These are phyloP conservation scores for Reticulitermes lucifugus DNA, from an alignment of 2,888 invertebrate genomes.

Conservation along the genomic window DNA sequence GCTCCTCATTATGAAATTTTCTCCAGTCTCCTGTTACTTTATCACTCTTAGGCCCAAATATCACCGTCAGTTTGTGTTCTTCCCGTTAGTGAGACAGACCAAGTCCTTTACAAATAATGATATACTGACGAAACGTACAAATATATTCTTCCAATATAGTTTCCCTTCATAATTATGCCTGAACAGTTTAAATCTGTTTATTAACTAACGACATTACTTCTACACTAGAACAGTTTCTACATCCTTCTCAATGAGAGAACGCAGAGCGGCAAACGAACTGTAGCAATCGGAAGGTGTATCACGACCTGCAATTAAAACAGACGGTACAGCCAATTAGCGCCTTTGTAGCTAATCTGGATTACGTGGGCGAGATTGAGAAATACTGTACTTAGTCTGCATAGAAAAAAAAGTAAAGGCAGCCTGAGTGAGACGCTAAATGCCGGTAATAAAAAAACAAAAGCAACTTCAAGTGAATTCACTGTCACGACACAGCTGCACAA, in stretches of 20 bases:
- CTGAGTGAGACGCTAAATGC: not conserved
- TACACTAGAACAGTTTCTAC: no score
- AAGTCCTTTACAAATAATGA: no score
- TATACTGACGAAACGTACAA: no score
- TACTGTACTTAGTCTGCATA: not conserved
- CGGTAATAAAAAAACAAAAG: not conserved
- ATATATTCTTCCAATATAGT: no score
- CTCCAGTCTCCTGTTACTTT: no score
- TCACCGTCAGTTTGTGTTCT: no score
- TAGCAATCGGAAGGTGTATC: conserved; percentile 2
- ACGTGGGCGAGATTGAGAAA: conserved; percentile 15
- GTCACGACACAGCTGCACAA: not conserved
- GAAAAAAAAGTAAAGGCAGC: not conserved
- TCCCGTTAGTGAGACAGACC: no score
- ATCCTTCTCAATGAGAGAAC: no score
- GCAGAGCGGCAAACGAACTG: not conserved
- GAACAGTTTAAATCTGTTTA: not conserved
- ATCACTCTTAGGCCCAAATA: no score
- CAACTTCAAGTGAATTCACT: not conserved
- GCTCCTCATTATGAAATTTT: no score
- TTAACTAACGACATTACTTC: not conserved
- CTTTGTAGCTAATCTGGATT: conserved; percentile 28
- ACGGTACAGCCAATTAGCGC: conserved; percentile 16
- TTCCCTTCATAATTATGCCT: not conserved
- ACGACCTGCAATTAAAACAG: conserved; percentile 18